Evolutionary conservation across 2,113 vertebrate genomes (phyloP).

Genomic region (Gymnogyps californianus): DNA sequence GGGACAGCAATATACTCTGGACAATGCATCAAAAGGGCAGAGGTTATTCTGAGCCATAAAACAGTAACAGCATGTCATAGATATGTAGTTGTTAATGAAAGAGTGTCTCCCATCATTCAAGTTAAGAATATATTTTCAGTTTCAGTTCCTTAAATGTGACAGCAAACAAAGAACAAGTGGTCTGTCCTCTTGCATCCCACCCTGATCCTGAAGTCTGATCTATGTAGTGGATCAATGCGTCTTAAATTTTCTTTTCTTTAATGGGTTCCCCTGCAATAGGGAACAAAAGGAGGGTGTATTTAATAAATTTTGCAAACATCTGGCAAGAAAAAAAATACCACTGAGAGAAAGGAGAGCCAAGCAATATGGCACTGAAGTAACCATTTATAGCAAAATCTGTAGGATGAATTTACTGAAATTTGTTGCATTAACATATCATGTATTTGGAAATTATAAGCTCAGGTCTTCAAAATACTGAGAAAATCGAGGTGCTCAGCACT

Average conservation of each 20-base stretch:
- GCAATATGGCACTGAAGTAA: background rate
- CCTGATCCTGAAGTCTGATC: background rate
- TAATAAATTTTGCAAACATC: background rate
- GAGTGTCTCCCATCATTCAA: background rate
- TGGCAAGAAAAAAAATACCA: background rate
- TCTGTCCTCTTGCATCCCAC: background rate
- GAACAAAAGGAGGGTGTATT: background rate
- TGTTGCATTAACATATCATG: background rate
- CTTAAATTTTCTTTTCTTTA: background rate
- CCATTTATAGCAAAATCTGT: background rate
- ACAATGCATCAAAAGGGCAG: background rate
- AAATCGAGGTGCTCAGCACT: background rate
- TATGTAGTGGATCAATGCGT: background rate
- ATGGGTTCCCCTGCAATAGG: background rate
- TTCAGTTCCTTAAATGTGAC: background rate
- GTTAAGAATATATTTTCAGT: background rate
- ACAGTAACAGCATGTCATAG: background rate
- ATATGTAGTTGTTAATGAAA: background rate
- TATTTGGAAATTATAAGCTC: background rate
- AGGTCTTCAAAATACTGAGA: background rate
- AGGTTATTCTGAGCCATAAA: conserved; percentile 37
- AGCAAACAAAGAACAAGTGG: background rate
- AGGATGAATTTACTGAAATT: background rate
- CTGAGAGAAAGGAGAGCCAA: background rate
- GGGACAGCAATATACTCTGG: background rate